Evolutionary conservation across 2,888 invertebrate species (phyloP).

Genomic region (Odontomyia ornata): DNA sequence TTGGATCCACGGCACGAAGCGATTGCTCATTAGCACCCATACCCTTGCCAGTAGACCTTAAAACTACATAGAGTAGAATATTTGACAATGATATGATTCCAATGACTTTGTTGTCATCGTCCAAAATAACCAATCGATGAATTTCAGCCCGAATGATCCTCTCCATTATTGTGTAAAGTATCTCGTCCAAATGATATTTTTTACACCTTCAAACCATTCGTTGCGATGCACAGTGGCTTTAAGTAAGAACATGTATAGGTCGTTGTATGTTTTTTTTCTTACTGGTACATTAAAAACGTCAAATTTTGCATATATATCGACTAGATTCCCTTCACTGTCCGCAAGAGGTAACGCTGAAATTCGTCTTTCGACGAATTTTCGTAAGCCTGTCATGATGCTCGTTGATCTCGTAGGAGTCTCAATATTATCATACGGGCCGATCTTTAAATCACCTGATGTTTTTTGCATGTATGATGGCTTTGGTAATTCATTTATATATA

Average conservation of each 20-base stretch:
- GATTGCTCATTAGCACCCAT: slow-evolving; percentile 65
- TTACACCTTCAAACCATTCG: slow-evolving; percentile 97
- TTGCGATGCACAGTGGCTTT: slow-evolving; percentile 94
- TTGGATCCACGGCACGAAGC: slow-evolving; percentile 62
- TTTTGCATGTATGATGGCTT: slow-evolving; percentile 88
- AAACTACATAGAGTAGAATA: slow-evolving; percentile 86
- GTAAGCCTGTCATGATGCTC: slow-evolving; percentile 91
- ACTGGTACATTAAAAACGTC: slow-evolving; percentile 98
- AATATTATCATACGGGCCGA: slow-evolving; percentile 89
- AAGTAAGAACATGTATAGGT: slow-evolving; percentile 90
- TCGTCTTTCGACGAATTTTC: slow-evolving; percentile 93
- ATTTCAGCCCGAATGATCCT: slow-evolving; percentile 96
- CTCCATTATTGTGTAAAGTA: slow-evolving; percentile 89
- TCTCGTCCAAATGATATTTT: slow-evolving; percentile 90
- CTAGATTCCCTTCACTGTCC: slow-evolving; percentile 85
- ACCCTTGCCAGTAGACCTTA: slow-evolving; percentile 82
- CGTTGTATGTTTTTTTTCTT: slow-evolving; percentile 96
- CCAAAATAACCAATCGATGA: slow-evolving; percentile 93
- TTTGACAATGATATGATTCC: slow-evolving; percentile 97
- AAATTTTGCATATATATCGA: slow-evolving; percentile 98
- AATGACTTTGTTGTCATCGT: slow-evolving; percentile 88
- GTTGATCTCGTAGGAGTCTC: slow-evolving; percentile 93
- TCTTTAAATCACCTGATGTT: slow-evolving; percentile 82
- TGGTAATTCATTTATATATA: slow-evolving; percentile 90
- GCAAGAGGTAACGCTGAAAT: slow-evolving; percentile 95